Conservation (phyloP, 1,140 invertebrate genomes). For the Bombyx mori region DNA sequence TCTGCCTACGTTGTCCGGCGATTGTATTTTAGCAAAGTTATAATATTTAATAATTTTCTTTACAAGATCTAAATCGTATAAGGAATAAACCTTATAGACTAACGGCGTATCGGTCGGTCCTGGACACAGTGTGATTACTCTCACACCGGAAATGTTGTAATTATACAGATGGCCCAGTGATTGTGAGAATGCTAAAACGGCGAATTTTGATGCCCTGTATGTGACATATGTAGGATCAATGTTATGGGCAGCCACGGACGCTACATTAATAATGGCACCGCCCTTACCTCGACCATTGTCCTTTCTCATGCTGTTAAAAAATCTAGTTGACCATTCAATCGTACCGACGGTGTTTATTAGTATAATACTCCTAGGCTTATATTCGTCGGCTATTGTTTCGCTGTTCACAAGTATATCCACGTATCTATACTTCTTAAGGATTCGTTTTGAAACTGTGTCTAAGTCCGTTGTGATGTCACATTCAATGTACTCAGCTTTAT, state of each 20-base stretch:
- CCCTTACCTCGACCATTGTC: slow-evolving; percentile 72
- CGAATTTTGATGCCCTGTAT: slow-evolving; percentile 79
- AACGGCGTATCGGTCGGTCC: slow-evolving; percentile 59
- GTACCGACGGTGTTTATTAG: slow-evolving; percentile 41
- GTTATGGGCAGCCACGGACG: slow-evolving; percentile 74
- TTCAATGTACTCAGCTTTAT: slow-evolving; percentile 56
- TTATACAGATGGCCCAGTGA: slow-evolving; percentile 69
- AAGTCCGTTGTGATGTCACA: slow-evolving; percentile 64
- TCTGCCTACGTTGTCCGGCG: slow-evolving; percentile 29
- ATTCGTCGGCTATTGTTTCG: slow-evolving; percentile 73
- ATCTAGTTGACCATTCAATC: slow-evolving; percentile 44
- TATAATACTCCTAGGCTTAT: slow-evolving; percentile 48
- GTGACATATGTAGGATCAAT: slow-evolving; percentile 74
- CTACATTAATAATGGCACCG: slow-evolving; percentile 76
- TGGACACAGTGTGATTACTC: slow-evolving; percentile 70
- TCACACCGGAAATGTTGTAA: slow-evolving; percentile 71
- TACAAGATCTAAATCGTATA: no score
- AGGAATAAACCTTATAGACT: slow-evolving; percentile 15
- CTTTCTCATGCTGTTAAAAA: slow-evolving; percentile 70
- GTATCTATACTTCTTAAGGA: slow-evolving; percentile 46
- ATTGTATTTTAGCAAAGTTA: slow-evolving; percentile 20
- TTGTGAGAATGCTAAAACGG: slow-evolving; percentile 69
- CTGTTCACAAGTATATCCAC: slow-evolving; percentile 77
- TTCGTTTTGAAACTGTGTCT: slow-evolving; percentile 42
- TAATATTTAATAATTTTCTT: no score